Evolutionary conservation across 2,113 vertebrate species (phyloP).

Genomic region (Oceanites oceanicus): DNA sequence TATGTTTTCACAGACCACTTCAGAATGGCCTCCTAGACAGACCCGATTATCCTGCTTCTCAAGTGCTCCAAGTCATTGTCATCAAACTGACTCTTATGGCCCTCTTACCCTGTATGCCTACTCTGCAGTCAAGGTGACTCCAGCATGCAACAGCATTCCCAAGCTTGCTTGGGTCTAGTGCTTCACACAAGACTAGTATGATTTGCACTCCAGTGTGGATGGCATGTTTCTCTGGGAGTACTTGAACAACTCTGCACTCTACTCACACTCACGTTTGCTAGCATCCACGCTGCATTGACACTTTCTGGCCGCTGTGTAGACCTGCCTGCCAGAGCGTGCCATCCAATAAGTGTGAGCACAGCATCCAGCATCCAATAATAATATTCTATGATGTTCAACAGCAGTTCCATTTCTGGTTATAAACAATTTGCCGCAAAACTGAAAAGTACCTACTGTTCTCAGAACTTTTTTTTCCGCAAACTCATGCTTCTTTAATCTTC

Average conservation of each 20-base stretch:
- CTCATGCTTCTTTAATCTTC: neutral
- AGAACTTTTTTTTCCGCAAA: neutral
- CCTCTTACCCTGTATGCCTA: accelerated
- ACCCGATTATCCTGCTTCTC: neutral
- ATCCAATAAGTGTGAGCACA: neutral
- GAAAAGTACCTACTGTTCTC: neutral
- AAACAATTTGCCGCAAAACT: neutral
- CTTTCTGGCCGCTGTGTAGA: neutral
- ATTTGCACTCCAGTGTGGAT: neutral
- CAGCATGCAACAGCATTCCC: neutral
- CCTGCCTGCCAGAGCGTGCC: neutral
- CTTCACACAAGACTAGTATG: accelerated
- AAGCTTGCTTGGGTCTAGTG: neutral
- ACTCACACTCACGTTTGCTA: accelerated
- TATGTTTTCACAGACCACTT: neutral
- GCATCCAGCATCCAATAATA: neutral
- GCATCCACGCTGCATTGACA: accelerated
- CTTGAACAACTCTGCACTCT: neutral
- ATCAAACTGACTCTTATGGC: neutral
- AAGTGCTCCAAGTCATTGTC: neutral
- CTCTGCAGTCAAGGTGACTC: neutral
- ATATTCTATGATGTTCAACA: neutral
- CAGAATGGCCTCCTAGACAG: neutral
- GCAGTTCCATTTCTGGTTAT: neutral
- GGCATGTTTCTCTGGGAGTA: accelerated